phyloP scores from a whole-genome alignment of 2,888 invertebrate genomes.

The Melanostoma scalare region DNA sequence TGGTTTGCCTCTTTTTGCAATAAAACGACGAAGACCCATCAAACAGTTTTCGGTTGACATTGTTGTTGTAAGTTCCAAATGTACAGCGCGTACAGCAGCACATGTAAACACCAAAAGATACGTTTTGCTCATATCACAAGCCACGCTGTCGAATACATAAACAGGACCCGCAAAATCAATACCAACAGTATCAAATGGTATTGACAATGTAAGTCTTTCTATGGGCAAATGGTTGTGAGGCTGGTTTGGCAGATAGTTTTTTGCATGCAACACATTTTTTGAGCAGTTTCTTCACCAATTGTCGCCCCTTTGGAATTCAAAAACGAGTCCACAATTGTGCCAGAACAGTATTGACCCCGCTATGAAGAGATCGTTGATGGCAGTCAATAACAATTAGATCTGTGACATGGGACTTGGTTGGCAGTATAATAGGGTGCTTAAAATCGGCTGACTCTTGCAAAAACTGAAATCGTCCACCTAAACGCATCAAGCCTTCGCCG shows the following conservation, averaged over 20 bases:
- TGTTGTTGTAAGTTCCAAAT: constrained; percentile 5
- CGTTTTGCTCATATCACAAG: neutral
- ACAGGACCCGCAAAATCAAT: constrained; percentile 23
- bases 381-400: constrained; percentile 6
- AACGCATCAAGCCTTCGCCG: constrained; percentile 2
- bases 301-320: constrained; percentile 20
- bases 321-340: neutral
- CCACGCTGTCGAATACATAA: constrained; percentile 1
- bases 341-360: neutral
- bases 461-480: constrained; percentile 26
- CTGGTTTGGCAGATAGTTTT: constrained; percentile 8
- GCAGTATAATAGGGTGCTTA: constrained; percentile 14
- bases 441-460: constrained; percentile 13
- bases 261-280: constrained; percentile 5
- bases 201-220: constrained; percentile 22
- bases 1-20: constrained; percentile 4
- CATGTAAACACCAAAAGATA: constrained; percentile 12
- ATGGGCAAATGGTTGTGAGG: constrained; percentile 10
- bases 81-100: constrained; percentile 2
- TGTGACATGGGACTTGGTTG: constrained; percentile 21
- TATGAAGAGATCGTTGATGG: constrained; percentile 8
- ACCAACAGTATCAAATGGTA: constrained; percentile 21
- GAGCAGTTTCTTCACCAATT: neutral
- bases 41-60: constrained; percentile 10
- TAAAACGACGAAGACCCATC: constrained; percentile 17